Evolutionary conservation across 1,140 invertebrate genomes (phyloP).

Genomic region (Carposina sasakii): DNA sequence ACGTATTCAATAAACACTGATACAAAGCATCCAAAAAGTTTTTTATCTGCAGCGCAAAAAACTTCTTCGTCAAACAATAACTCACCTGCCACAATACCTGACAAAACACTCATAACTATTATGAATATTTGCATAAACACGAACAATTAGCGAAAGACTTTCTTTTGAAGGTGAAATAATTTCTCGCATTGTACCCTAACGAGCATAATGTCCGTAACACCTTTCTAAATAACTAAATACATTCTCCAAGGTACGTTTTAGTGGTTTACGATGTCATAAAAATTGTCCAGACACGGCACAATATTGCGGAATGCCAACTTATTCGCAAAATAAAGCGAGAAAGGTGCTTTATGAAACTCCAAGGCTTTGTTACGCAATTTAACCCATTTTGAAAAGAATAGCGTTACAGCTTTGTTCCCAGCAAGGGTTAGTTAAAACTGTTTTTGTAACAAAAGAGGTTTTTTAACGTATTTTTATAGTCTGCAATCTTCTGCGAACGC

Average conservation of each 20-base stretch:
- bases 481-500: conserved; percentile 59
- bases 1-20: no score
- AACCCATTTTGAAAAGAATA: conserved; percentile 50
- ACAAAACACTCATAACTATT: conserved; percentile 58
- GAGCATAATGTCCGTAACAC: conserved; percentile 50
- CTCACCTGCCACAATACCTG: conserved; percentile 50
- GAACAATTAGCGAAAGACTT: conserved; percentile 64
- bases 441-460: conserved; percentile 46
- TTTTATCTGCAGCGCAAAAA: no score
- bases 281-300: conserved; percentile 55
- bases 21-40: no score
- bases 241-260: conserved; percentile 56
- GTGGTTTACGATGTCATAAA: conserved; percentile 67
- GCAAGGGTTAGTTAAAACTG: conserved; percentile 66
- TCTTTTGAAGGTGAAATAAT: conserved; percentile 65
- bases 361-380: conserved; percentile 47
- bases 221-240: conserved; percentile 43
- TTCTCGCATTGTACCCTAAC: conserved; percentile 50
- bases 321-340: no score
- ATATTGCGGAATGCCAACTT: conserved; percentile 63
- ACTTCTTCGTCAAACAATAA: no score
- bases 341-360: no score
- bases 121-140: conserved; percentile 43
- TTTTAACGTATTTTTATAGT: conserved; percentile 45
- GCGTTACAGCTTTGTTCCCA: conserved; percentile 38